phyloP scores from a whole-genome alignment of 1,140 invertebrate genomes.

The Apis dorsata region DNA sequence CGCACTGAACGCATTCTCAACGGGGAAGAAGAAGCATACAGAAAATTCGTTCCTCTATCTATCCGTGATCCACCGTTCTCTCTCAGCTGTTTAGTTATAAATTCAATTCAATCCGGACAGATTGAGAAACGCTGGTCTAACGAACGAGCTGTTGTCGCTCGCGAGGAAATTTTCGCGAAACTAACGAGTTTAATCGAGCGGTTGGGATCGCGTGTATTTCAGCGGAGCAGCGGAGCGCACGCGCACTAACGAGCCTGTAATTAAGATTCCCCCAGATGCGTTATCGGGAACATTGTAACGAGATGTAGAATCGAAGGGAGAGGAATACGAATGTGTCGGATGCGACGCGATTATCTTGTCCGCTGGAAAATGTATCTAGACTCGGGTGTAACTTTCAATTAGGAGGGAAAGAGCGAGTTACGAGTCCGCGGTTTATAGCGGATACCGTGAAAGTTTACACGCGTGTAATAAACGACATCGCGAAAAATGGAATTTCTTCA shows the following conservation, averaged over 20 bases:
- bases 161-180: not conserved
- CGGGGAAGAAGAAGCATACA: too few relatives aligned
- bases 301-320: not conserved
- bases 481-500: too few relatives aligned
- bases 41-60: constrained; percentile 4
- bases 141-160: not conserved
- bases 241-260: constrained; percentile 17
- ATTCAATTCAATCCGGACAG: not conserved
- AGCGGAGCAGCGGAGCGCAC: too few relatives aligned
- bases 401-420: not conserved
- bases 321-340: not conserved
- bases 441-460: not conserved
- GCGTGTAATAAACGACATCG: too few relatives aligned
- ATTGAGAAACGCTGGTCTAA: not conserved
- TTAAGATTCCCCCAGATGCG: not conserved
- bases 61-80: not conserved
- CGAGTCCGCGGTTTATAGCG: not conserved
- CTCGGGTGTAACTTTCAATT: not conserved
- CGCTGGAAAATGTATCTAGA: not conserved
- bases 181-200: not conserved
- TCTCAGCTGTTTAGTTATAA: too few relatives aligned
- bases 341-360: not conserved
- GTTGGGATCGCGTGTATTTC: not conserved
- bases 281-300: constrained; percentile 16
- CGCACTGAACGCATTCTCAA: too few relatives aligned